Conservation (phyloP, 2,888 invertebrate species). For the Dryococelus australis region DNA sequence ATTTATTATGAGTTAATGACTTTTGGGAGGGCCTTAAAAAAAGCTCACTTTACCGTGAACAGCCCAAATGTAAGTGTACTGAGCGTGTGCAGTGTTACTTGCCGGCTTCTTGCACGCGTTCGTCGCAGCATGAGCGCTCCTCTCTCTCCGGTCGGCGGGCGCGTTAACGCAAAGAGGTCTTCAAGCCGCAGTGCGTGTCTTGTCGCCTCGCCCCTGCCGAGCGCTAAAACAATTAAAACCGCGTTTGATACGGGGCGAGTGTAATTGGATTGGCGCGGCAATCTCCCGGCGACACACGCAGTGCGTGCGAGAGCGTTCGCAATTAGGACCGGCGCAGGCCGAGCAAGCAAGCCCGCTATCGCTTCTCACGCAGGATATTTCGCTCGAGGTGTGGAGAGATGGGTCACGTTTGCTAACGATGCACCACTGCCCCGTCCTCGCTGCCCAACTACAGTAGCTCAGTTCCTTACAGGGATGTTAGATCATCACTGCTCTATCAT, state of each 20-base stretch:
- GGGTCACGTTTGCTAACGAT: neutral
- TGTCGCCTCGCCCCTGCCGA: neutral
- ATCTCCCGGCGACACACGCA: neutral
- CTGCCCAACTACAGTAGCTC: no score
- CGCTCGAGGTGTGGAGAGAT: no score
- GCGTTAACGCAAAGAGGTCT: neutral
- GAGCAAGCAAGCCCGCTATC: neutral
- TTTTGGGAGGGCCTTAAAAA: no score
- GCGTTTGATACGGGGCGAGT: neutral
- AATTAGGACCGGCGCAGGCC: neutral
- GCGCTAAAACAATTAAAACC: slow-evolving; percentile 11
- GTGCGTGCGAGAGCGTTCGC: neutral
- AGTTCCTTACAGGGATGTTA: no score
- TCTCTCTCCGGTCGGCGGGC: neutral
- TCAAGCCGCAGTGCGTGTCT: neutral
- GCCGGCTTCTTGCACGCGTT: neutral
- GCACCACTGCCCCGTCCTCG: neutral
- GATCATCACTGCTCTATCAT: no score
- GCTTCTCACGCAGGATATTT: no score
- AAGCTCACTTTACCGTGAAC: no score
- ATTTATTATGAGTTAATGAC: no score
- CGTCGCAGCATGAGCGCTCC: neutral
- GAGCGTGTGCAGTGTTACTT: neutral
- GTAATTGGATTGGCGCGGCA: neutral
- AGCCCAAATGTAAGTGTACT: no score